Evolutionary conservation across 2,797 vertebrate genomes (phyloP), one percentile per base, ranked within the genome.

Genomic region (Onychomys leucogaster): DNA sequence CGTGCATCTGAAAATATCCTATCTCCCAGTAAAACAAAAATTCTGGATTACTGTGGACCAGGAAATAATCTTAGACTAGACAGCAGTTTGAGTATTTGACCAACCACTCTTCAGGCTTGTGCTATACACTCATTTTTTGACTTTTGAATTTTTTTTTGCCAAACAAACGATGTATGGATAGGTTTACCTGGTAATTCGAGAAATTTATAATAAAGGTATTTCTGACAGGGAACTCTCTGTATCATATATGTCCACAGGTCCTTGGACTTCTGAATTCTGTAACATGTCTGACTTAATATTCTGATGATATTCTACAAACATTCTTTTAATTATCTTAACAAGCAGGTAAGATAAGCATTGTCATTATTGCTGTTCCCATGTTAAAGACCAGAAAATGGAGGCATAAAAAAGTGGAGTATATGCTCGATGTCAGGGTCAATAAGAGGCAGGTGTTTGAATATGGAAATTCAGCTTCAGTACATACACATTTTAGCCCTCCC

Each of bases 1-100:
- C 2, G 6, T 93, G 52, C 43, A 52, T 43, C 57, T 95, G 43
- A 92, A 57, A 94, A 85, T 94, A 76, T 86, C 67, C 90, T 90
- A 61, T 78, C 41, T 95, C 78, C 76, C 41, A 90, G 75, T 91
- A 85, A 76, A 91, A 87, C 57, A 89, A 94, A 59, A 80, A 41
- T n/a, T 92, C 13, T 75, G 34, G 55, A 63, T 78, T 41, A 61
- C 16, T 19, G 29, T 88, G 34, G 23, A 71, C 32, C 23, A 87
- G 84, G 52, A 67, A 87, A 29, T 87, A 37, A 55, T 88, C 41
- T 61, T 57, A 82, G 52, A 63, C 75, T 2, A 83, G 88, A 29
- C 25, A 69, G 17, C 7, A 55, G 19, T 27, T 85, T 76, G 59
- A 93, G 10, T 11, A 17, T 75, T 81, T 41, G 46, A 11, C 8